These are phyloP conservation scores for Dromaius novaehollandiae DNA, from an alignment of 2,113 vertebrate species.

Conservation along the genomic window DNA sequence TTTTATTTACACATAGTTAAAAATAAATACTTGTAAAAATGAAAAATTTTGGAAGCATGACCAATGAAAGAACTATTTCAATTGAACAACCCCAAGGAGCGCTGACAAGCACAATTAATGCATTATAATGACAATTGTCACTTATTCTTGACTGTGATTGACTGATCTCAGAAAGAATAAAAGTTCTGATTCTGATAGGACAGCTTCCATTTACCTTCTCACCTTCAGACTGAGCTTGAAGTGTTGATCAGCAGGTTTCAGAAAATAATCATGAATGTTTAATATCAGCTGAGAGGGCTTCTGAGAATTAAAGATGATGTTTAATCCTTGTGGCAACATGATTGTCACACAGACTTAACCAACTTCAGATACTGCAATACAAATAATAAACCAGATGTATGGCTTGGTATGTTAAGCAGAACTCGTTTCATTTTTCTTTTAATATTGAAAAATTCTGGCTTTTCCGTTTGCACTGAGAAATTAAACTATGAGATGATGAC, in stretches of 20 bases:
- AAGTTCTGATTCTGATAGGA: background rate
- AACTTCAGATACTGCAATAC: background rate
- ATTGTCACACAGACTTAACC: background rate
- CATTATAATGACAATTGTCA: background rate
- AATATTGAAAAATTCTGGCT: background rate
- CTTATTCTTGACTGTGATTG: background rate
- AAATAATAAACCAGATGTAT: background rate
- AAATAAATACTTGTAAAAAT: background rate
- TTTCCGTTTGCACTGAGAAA: background rate
- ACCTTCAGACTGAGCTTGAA: background rate
- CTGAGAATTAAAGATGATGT: background rate
- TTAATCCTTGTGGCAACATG: background rate
- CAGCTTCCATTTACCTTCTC: background rate
- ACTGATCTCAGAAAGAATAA: background rate
- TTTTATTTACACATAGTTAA: background rate
- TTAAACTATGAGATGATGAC: background rate
- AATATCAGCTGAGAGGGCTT: background rate
- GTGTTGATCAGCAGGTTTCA: background rate
- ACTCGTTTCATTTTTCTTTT: background rate
- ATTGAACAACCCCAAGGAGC: rapidly evolving
- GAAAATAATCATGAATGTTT: background rate
- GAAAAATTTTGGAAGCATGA: background rate
- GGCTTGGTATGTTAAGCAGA: background rate
- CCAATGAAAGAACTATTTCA: background rate
- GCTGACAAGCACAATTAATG: background rate